Evolutionary conservation across 2,113 vertebrate genomes (phyloP).

Genomic region (Coryphaenoides rupestris): DNA sequence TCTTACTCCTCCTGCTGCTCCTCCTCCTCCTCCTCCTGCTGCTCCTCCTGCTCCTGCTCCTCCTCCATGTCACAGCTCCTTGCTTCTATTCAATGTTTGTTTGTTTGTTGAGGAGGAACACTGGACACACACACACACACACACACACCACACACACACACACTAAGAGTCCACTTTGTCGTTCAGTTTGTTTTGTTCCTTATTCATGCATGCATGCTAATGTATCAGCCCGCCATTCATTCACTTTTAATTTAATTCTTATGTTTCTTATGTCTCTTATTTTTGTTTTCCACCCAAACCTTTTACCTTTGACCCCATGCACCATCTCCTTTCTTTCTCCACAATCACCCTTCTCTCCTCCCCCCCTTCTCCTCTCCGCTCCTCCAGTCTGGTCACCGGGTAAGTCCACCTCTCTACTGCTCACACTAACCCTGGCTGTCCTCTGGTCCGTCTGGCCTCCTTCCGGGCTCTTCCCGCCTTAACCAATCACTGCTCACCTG

Average conservation of each 20-base stretch:
- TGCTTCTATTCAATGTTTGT: too few relatives aligned
- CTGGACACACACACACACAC: too few relatives aligned
- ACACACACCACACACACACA: too few relatives aligned
- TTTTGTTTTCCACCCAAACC: constrained; percentile 65
- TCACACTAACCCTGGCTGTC: constrained; percentile 46
- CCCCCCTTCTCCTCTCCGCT: constrained; percentile 78
- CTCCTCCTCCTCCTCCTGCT: too few relatives aligned
- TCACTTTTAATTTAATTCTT: constrained; percentile 73
- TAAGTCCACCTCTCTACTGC: constrained; percentile 81
- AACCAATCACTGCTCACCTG: too few relatives aligned
- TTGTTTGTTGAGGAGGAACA: too few relatives aligned
- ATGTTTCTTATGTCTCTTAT: constrained; percentile 70
- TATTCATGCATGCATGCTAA: constrained; percentile 42
- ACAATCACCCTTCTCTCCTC: constrained; percentile 57
- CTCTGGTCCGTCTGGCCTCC: constrained; percentile 7
- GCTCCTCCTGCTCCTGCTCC: too few relatives aligned
- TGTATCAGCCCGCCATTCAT: constrained; percentile 53
- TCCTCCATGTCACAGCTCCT: too few relatives aligned
- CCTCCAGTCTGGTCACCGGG: constrained; percentile 99
- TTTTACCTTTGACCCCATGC: constrained; percentile 81
- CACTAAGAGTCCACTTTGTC: constrained; percentile 39
- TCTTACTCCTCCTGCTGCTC: too few relatives aligned
- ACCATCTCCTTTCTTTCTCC: constrained; percentile 76
- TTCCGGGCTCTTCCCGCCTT: too few relatives aligned
- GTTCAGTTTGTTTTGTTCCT: constrained; percentile 35